Conservation (phyloP, 2,797 vertebrate species). For the Halcyon smyrnensis region DNA sequence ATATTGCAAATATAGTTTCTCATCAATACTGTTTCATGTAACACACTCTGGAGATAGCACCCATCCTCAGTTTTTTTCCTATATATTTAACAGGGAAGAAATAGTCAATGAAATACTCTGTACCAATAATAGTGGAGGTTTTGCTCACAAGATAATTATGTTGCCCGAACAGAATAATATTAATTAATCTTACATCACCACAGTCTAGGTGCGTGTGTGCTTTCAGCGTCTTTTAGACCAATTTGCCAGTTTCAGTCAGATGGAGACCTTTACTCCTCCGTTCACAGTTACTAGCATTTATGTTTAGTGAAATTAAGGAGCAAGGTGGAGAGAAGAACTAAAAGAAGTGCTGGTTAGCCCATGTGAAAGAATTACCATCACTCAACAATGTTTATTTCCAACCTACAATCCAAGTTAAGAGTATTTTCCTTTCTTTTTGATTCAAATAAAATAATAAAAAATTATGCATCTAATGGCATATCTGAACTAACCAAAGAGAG, state of each 20-base stretch:
- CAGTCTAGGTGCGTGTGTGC: neutral
- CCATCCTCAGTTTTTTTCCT: neutral
- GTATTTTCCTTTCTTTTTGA: neutral
- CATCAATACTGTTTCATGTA: neutral
- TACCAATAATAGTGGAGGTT: fast-evolving
- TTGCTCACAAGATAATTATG: neutral
- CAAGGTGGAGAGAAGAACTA: neutral
- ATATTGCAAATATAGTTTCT: neutral
- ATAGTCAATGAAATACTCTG: neutral
- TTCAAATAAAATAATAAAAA: neutral
- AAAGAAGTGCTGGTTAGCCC: neutral
- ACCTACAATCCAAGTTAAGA: neutral
- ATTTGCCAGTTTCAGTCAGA: neutral
- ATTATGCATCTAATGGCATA: neutral
- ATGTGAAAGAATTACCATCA: neutral
- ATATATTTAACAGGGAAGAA: neutral
- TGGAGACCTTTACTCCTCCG: neutral
- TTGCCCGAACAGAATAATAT: neutral
- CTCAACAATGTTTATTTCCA: neutral
- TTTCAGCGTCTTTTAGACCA: neutral
- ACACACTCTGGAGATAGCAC: neutral
- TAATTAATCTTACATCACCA: neutral
- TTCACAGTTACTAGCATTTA: neutral
- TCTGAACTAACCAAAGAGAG: neutral
- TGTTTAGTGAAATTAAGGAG: neutral